Percentiles rank a stretch among this genome's conserved stretches.
phyloP scores from a whole-genome alignment of 2,888 invertebrate genomes.

The Copidosoma aretas region DNA sequence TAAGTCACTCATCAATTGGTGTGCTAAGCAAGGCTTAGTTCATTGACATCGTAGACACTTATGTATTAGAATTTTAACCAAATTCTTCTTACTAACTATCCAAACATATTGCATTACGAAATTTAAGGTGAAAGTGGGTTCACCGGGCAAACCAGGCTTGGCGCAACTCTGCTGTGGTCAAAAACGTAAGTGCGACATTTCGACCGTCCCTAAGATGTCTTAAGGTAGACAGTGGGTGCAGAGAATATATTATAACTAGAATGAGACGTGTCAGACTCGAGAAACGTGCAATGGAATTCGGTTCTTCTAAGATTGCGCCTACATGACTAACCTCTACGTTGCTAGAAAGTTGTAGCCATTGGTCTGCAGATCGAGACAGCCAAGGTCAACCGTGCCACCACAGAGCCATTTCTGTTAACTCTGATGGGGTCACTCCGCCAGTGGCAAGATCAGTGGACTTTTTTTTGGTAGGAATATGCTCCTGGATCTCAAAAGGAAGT shows the following conservation, averaged over 20 bases:
- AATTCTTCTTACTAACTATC: constrained; percentile 2
- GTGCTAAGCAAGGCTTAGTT: neutral
- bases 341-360: neutral
- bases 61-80: neutral
- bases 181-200: neutral
- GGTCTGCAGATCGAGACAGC: neutral
- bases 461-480: neutral
- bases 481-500: neutral
- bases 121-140: constrained; percentile 13
- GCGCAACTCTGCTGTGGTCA: neutral
- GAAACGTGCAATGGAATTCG: no score
- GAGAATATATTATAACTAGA: no score
- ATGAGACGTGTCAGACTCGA: no score
- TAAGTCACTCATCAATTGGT: constrained; percentile 6
- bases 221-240: neutral
- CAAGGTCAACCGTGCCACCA: neutral
- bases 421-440: neutral
- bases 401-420: neutral
- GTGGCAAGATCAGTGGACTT: neutral
- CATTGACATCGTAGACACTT: neutral
- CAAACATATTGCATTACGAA: constrained; percentile 9
- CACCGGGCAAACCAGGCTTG: neutral
- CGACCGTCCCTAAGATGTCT: neutral
- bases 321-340: no score
- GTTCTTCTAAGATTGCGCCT: neutral